These are phyloP conservation scores for Cuniculus paca DNA, from an alignment of 2,797 vertebrate species.

Conservation along the genomic window DNA sequence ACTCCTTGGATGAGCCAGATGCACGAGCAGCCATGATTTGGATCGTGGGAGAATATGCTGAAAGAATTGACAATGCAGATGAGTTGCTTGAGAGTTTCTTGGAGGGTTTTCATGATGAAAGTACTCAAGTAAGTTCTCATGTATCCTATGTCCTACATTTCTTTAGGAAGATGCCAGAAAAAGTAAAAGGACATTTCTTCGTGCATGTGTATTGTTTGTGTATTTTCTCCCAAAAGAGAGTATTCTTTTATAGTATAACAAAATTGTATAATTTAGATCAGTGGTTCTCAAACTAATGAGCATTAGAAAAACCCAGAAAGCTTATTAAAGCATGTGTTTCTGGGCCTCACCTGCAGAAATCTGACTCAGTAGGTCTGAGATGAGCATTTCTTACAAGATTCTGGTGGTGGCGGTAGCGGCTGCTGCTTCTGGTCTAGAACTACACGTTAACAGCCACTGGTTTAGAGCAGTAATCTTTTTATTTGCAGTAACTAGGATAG, in stretches of 20 bases:
- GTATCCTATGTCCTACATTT: not conserved
- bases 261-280: not conserved
- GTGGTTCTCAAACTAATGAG: not conserved
- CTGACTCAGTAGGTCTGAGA: conserved; percentile 9
- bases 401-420: not conserved
- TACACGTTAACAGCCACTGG: not conserved
- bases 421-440: not conserved
- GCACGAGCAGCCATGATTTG: conserved; percentile 99
- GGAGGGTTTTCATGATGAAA: conserved; percentile 99
- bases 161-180: not conserved
- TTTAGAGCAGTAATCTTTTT: not conserved
- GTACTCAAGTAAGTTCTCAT: conserved; percentile 92
- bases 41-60: conserved; percentile 99
- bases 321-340: not conserved
- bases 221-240: not conserved
- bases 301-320: not conserved
- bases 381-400: not conserved
- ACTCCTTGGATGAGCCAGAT: conserved; percentile 98
- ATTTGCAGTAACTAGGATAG: conserved; percentile 7
- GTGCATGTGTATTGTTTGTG: not conserved
- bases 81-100: conserved; percentile 98
- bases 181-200: not conserved
- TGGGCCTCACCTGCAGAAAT: not conserved
- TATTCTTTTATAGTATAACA: conserved; percentile 1
- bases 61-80: conserved; percentile 98